Percentiles rank a stretch among this genome's conserved stretches.
Evolutionary conservation across 2,113 vertebrate genomes (phyloP).

Genomic region (Acrocephalus kingi): DNA sequence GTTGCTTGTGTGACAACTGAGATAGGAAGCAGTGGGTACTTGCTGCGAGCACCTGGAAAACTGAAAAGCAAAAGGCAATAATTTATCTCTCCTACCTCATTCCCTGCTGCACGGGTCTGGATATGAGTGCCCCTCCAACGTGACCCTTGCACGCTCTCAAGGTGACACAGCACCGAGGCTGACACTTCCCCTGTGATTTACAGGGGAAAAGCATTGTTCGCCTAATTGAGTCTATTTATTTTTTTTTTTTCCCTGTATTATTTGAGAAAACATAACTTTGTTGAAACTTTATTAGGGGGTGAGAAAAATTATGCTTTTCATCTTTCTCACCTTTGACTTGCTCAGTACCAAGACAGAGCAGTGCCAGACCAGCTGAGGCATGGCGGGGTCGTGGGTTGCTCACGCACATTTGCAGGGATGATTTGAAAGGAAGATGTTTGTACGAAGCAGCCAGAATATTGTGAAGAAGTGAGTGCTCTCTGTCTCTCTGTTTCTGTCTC

Average conservation of each 20-base stretch:
- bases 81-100: conserved; percentile 27
- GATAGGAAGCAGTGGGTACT: background rate
- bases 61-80: conserved; percentile 20
- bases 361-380: rapidly evolving
- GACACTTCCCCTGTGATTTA: background rate
- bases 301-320: background rate
- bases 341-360: background rate
- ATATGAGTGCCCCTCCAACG: background rate
- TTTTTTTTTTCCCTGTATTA: background rate
- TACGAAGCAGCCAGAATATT: background rate
- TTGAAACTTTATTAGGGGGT: background rate
- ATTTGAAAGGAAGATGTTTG: background rate
- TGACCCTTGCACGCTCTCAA: background rate
- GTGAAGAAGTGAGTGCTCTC: rapidly evolving
- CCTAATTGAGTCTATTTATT: background rate
- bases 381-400: rapidly evolving
- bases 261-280: background rate
- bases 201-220: background rate
- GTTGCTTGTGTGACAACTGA: background rate
- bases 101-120: background rate
- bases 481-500: background rate
- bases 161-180: background rate
- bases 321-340: background rate
- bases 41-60: background rate
- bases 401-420: background rate